A percentile compares a stretch with the other conserved stretches of the same genome.
Conservation (phyloP, 1,140 invertebrate species). For the Drosophila varians region DNA sequence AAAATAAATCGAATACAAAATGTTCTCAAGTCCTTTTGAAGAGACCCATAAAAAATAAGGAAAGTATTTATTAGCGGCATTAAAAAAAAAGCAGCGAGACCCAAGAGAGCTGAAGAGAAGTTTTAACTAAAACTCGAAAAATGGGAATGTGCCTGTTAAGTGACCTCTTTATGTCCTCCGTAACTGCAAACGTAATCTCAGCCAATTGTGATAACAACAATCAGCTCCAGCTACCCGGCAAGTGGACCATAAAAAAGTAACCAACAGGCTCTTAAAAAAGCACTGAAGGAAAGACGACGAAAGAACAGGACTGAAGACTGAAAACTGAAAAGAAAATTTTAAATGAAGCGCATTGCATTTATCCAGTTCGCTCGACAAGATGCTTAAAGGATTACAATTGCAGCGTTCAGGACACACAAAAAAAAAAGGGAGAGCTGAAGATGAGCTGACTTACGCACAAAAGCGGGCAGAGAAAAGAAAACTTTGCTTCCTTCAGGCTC, state of each 20-base stretch:
- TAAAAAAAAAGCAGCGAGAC: slow-evolving; percentile 34
- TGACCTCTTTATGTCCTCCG: slow-evolving; percentile 60
- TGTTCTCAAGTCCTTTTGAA: not conserved
- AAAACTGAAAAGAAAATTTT: slow-evolving; percentile 60
- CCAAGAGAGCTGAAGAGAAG: slow-evolving; percentile 26
- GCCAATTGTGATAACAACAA: slow-evolving; percentile 74
- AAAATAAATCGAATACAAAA: slow-evolving; percentile 15
- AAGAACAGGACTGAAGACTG: slow-evolving; percentile 15
- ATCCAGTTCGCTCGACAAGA: slow-evolving; percentile 57
- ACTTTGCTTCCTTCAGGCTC: slow-evolving; percentile 23
- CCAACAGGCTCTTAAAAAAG: slow-evolving; percentile 48
- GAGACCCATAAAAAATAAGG: slow-evolving; percentile 9
- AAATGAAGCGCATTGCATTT: slow-evolving; percentile 73
- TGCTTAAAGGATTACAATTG: slow-evolving; percentile 74
- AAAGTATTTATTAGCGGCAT: slow-evolving; percentile 32
- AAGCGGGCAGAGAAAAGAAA: slow-evolving; percentile 16
- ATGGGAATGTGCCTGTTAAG: slow-evolving; percentile 49
- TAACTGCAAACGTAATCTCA: slow-evolving; percentile 68
- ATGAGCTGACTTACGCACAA: slow-evolving; percentile 52
- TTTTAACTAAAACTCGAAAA: slow-evolving; percentile 60
- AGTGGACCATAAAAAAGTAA: slow-evolving; percentile 70
- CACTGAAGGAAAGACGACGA: slow-evolving; percentile 21
- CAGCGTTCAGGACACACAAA: slow-evolving; percentile 25
- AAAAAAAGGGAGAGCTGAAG: slow-evolving; percentile 4
- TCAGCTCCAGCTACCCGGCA: slow-evolving; percentile 51